phyloP scores from a whole-genome alignment of 64 coral and sea anemone genomes.

The Montipora sp. region DNA sequence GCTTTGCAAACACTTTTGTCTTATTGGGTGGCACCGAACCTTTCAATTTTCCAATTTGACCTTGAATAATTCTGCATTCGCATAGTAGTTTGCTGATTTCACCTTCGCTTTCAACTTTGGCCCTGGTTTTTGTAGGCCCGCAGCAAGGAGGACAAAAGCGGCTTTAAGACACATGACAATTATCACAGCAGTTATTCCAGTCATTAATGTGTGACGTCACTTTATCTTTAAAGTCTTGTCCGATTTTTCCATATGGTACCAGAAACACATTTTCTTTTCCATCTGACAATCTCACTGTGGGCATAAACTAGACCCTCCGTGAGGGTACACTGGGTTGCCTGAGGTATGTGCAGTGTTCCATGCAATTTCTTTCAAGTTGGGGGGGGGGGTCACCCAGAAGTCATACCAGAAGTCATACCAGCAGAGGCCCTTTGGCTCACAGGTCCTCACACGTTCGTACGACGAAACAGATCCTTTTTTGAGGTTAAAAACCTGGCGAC shows the following conservation, averaged over 20 bases:
- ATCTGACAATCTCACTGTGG: neutral
- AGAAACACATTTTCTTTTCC: constrained; percentile 45
- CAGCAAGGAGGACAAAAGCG: constrained; percentile 43
- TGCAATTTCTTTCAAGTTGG: too few relatives aligned
- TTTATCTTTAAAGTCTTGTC: constrained; percentile 50
- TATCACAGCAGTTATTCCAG: constrained; percentile 44
- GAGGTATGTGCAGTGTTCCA: too few relatives aligned
- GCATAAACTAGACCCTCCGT: too few relatives aligned
- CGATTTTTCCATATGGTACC: constrained; percentile 39
- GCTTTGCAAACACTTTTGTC: constrained; percentile 65
- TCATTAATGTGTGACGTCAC: constrained; percentile 45
- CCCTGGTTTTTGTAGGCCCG: constrained; percentile 50
- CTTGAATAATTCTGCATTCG: constrained; percentile 52
- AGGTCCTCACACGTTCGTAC: too few relatives aligned
- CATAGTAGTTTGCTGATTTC: constrained; percentile 53
- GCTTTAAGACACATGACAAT: constrained; percentile 41
- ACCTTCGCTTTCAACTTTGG: constrained; percentile 51
- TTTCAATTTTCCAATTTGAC: constrained; percentile 54
- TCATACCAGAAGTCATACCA: too few relatives aligned
- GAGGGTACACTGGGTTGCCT: too few relatives aligned
- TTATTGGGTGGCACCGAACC: constrained; percentile 39
- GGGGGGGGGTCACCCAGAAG: too few relatives aligned
- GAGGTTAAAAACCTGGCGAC: too few relatives aligned
- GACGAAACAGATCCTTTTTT: too few relatives aligned
- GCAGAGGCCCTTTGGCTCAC: too few relatives aligned